phyloP scores from a whole-genome alignment of 2,888 invertebrate genomes.

The Dolichopus griseipennis region DNA sequence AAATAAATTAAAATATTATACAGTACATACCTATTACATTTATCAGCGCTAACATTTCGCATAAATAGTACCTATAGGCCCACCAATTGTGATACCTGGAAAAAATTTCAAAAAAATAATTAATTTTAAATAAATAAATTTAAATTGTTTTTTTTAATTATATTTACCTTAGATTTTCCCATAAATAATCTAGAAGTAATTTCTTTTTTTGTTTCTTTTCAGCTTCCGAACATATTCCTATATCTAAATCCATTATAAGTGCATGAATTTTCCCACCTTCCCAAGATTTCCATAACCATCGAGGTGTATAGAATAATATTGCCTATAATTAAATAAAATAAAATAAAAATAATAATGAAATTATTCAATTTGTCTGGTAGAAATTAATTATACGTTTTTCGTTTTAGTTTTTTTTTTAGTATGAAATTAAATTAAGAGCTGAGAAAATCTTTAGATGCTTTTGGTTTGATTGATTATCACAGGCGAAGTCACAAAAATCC shows the following conservation, averaged over 20 bases:
- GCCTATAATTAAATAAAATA: constrained; percentile 54
- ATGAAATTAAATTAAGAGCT: too few species aligned
- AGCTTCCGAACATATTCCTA: constrained; percentile 85
- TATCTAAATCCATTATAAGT: constrained; percentile 91
- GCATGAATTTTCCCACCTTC: constrained; percentile 93
- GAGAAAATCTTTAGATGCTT: too few species aligned
- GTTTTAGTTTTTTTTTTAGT: too few species aligned
- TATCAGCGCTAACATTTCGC: constrained; percentile 77
- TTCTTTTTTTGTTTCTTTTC: constrained; percentile 93
- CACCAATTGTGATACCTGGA: constrained; percentile 84
- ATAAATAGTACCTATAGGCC: constrained; percentile 89
- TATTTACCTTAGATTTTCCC: constrained; percentile 67
- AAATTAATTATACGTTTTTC: too few species aligned
- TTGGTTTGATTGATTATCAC: too few species aligned
- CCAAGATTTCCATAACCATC: constrained; percentile 96
- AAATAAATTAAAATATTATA: too few species aligned
- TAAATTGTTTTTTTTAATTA: too few species aligned
- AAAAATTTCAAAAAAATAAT: constrained; percentile 11
- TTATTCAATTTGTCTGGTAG: too few species aligned
- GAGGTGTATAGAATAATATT: constrained; percentile 87
- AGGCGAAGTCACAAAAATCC: too few species aligned
- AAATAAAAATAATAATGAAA: constrained; percentile 10
- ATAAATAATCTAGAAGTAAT: constrained; percentile 83
- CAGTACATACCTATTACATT: constrained; percentile 74
- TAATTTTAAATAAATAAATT: not conserved